A percentile compares a stretch with the other conserved stretches of the same genome.
These are phyloP conservation scores for Arbacia lixula DNA, from an alignment of 53 echinoderm and acorn worm species.

Conservation along the genomic window DNA sequence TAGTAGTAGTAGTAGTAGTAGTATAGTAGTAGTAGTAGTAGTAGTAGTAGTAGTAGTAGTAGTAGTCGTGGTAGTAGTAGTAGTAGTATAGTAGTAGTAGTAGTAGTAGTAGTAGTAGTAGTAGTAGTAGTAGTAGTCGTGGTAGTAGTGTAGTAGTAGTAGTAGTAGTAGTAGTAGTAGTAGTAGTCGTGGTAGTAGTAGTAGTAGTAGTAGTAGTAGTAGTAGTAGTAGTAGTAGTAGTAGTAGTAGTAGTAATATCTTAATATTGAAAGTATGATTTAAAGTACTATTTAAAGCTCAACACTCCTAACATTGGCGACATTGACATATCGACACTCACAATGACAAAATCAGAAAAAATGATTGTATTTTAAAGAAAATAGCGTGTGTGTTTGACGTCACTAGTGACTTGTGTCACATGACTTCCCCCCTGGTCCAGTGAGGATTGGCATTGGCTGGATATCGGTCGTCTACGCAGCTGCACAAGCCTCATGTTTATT, in stretches of 20 bases:
- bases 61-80: too few relatives aligned
- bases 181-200: too few relatives aligned
- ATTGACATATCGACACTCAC: too few relatives aligned
- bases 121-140: too few relatives aligned
- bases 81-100: conserved; percentile 45
- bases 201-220: conserved; percentile 39
- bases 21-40: too few relatives aligned
- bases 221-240: conserved; percentile 46
- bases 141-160: too few relatives aligned
- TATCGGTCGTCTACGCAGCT: conserved; percentile 31
- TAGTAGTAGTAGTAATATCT: conserved; percentile 45
- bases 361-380: too few relatives aligned
- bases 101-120: conserved; percentile 35
- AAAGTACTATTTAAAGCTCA: background rate
- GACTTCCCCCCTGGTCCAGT: background rate
- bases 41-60: conserved; percentile 43
- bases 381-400: conserved; percentile 11
- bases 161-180: too few relatives aligned
- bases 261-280: background rate
- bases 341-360: too few relatives aligned
- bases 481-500: conserved; percentile 15
- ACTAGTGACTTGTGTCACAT: background rate
- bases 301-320: too few relatives aligned
- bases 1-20: too few relatives aligned
- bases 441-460: background rate